phyloP scores from a whole-genome alignment of 2,113 vertebrate species.

The Istiophorus platypterus region DNA sequence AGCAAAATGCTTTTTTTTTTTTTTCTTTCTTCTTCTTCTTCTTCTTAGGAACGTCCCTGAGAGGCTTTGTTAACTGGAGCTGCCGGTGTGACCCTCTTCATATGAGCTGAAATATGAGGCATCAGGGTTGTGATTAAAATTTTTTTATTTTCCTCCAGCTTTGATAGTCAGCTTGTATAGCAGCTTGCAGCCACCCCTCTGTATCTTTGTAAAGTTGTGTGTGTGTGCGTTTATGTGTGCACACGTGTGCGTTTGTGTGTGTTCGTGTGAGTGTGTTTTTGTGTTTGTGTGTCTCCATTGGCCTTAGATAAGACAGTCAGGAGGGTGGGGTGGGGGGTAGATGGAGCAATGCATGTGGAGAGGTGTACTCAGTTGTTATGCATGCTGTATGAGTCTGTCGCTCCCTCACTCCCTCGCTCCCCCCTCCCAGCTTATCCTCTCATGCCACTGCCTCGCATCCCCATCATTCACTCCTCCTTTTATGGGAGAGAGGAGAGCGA shows the following conservation, averaged over 20 bases:
- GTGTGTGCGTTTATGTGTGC: slow-evolving; percentile 15
- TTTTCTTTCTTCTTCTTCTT: too few species aligned
- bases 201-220: slow-evolving; percentile 55
- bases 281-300: slow-evolving; percentile 38
- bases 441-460: slow-evolving; percentile 29
- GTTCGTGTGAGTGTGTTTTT: too few species aligned
- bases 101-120: slow-evolving; percentile 47
- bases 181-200: slow-evolving; percentile 65
- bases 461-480: slow-evolving; percentile 77
- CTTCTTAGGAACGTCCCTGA: slow-evolving; percentile 55
- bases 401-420: too few species aligned
- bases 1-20: slow-evolving; percentile 42
- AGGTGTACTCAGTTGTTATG: slow-evolving; percentile 65
- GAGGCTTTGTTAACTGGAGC: slow-evolving; percentile 52
- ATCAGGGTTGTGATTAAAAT: slow-evolving; percentile 42
- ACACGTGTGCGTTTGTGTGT: slow-evolving; percentile 29
- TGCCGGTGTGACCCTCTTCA: slow-evolving; percentile 62
- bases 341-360: slow-evolving; percentile 62
- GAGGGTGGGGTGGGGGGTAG: slow-evolving; percentile 55
- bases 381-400: slow-evolving; percentile 66
- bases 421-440: slow-evolving; percentile 25
- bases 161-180: slow-evolving; percentile 62
- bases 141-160: slow-evolving; percentile 13
- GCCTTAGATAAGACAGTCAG: slow-evolving; percentile 56
- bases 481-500: slow-evolving; percentile 52